These are phyloP conservation scores for Salvelinus fontinalis DNA, from an alignment of 2,113 vertebrate genomes.

Conservation along the genomic window DNA sequence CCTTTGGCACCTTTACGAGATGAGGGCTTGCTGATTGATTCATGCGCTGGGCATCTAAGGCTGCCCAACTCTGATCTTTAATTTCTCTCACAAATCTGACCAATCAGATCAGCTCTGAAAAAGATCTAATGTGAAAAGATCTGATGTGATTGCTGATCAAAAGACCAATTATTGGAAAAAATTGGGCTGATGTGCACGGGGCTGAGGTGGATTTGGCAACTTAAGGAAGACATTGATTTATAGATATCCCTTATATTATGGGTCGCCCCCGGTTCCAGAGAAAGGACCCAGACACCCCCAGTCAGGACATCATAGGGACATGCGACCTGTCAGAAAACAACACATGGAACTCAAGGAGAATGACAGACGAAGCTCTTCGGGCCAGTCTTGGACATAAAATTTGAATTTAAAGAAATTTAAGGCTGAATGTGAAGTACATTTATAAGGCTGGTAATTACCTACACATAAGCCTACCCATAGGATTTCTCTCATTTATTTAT, in stretches of 20 bases:
- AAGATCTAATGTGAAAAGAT: too few relatives aligned
- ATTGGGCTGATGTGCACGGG: constrained; percentile 37
- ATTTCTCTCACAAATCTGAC: too few relatives aligned
- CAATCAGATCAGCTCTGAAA: too few relatives aligned
- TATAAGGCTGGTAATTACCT: too few relatives aligned
- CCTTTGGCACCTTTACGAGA: constrained; percentile 58
- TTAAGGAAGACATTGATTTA: constrained; percentile 54
- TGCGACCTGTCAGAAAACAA: constrained; percentile 49
- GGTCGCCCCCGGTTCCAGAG: constrained; percentile 30
- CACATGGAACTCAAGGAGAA: constrained; percentile 69
- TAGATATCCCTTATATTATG: constrained; percentile 41
- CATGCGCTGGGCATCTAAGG: constrained; percentile 67
- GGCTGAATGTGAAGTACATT: too few relatives aligned
- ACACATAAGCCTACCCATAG: too few relatives aligned
- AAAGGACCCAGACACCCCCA: constrained; percentile 42
- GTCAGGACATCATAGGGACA: constrained; percentile 29
- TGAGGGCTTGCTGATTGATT: constrained; percentile 59
- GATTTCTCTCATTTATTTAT: too few relatives aligned
- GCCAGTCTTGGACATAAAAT: constrained; percentile 66
- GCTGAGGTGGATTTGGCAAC: constrained; percentile 58
- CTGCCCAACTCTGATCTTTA: too few relatives aligned
- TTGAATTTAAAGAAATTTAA: too few relatives aligned
- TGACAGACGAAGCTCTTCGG: constrained; percentile 56
- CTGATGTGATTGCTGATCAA: too few relatives aligned
- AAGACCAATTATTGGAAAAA: too few relatives aligned